A percentile compares a stretch with the other conserved stretches of the same genome.
Evolutionary conservation across 2,113 vertebrate genomes (phyloP).

Genomic region (Nerophis lumbriciformis): DNA sequence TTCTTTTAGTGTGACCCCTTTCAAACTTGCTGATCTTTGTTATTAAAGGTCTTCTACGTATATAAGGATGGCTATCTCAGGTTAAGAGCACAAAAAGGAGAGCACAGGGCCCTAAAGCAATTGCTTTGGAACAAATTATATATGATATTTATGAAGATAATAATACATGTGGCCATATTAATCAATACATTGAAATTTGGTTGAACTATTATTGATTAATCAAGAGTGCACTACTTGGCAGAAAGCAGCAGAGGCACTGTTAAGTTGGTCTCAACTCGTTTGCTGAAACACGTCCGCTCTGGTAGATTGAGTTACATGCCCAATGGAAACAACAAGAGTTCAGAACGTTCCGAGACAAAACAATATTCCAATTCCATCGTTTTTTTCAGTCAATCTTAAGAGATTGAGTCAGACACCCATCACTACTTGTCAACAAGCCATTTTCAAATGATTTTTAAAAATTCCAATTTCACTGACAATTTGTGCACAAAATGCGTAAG

Average conservation of each 20-base stretch:
- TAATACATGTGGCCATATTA: conserved; percentile 68
- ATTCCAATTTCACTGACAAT: no score
- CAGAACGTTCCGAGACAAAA: no score
- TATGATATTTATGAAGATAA: conserved; percentile 47
- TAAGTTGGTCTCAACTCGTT: no score
- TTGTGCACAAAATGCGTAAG: conserved; percentile 62
- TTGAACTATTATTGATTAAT: neutral
- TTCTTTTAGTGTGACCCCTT: conserved; percentile 2
- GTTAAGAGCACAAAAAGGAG: conserved; percentile 59
- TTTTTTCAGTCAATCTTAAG: no score
- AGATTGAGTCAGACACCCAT: no score
- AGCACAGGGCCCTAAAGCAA: conserved; percentile 56
- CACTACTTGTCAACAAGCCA: neutral
- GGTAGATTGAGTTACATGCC: no score
- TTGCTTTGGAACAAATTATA: conserved; percentile 44
- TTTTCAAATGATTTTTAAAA: no score
- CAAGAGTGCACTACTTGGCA: neutral
- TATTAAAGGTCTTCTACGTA: conserved; percentile 14
- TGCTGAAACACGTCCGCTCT: no score
- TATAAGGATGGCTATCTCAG: conserved; percentile 57
- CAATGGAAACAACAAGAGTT: no score
- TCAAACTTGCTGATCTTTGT: conserved; percentile 19
- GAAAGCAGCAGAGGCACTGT: no score
- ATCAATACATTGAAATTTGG: no score
- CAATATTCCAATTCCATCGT: no score